phyloP scores from a whole-genome alignment of 2,888 invertebrate genomes.

The Nezara viridula region DNA sequence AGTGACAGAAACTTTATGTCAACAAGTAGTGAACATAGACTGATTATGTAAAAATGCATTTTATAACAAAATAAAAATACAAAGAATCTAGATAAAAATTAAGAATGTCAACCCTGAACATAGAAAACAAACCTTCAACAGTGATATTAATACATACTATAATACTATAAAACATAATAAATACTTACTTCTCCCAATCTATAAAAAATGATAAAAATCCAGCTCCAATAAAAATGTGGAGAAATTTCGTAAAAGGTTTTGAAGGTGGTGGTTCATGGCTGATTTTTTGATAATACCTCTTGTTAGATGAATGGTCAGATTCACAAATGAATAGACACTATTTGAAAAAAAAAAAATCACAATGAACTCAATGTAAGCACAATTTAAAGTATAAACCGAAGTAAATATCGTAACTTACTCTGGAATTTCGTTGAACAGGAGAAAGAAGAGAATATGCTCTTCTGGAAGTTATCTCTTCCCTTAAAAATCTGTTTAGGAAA shows the following conservation, averaged over 20 bases:
- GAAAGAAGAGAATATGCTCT: slow-evolving; percentile 6
- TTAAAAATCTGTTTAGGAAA: not conserved
- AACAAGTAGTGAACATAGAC: too few species aligned
- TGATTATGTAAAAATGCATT: too few species aligned
- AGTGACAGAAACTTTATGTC: too few species aligned
- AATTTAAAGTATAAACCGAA: not conserved
- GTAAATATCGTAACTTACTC: slow-evolving; percentile 5
- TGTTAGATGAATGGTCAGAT: not conserved
- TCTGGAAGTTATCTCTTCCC: not conserved
- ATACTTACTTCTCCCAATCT: slow-evolving; percentile 63
- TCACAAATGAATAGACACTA: not conserved
- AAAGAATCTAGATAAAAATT: too few species aligned
- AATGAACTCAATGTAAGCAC: not conserved
- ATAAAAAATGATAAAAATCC: slow-evolving; percentile 54
- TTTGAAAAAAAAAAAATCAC: not conserved
- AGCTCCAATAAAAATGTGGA: slow-evolving; percentile 46
- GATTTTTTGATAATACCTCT: slow-evolving; percentile 62
- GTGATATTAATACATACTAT: too few species aligned
- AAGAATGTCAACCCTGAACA: too few species aligned
- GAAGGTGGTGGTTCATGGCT: slow-evolving; percentile 61
- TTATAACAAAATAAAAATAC: too few species aligned
- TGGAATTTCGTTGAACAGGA: not conserved
- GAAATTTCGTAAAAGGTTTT: slow-evolving; percentile 48
- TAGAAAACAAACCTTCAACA: not conserved
- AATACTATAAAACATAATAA: not conserved